Percentiles rank a stretch among this genome's conserved stretches.
Conservation (phyloP, 2,888 invertebrate species). For the Caenorhabditis angaria region DNA sequence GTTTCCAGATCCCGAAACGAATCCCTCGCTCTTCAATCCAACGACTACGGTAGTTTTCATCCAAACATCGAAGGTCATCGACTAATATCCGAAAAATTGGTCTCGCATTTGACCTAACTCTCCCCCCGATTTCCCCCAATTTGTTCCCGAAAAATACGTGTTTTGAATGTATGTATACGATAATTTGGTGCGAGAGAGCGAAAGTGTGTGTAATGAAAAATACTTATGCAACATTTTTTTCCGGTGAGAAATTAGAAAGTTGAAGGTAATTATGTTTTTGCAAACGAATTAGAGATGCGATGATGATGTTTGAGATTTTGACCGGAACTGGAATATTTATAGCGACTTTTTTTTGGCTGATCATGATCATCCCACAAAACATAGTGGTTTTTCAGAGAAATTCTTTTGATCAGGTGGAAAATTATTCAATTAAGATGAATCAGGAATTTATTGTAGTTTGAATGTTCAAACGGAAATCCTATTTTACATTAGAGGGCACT, state of each 20-base stretch:
- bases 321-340: background rate
- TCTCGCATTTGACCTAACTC: slow-evolving; percentile 32
- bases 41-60: slow-evolving; percentile 62
- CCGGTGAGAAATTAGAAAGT: background rate
- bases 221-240: background rate
- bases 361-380: too few species aligned
- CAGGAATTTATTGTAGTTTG: too few species aligned
- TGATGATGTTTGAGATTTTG: background rate
- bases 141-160: background rate
- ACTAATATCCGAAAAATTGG: slow-evolving; percentile 47
- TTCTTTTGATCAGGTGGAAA: too few species aligned
- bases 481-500: too few species aligned
- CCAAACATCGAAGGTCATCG: slow-evolving; percentile 59
- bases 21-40: slow-evolving; percentile 50
- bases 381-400: too few species aligned
- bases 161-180: background rate
- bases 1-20: slow-evolving; percentile 40
- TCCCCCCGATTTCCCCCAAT: background rate
- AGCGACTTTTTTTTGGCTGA: too few species aligned
- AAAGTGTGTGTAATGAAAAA: background rate
- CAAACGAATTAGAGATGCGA: too few species aligned
- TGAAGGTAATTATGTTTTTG: background rate
- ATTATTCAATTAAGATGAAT: too few species aligned
- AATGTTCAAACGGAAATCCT: too few species aligned
- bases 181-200: background rate